Evolutionary conservation across 2,797 vertebrate species (phyloP).

Genomic region (Basileuterus tristriatus): DNA sequence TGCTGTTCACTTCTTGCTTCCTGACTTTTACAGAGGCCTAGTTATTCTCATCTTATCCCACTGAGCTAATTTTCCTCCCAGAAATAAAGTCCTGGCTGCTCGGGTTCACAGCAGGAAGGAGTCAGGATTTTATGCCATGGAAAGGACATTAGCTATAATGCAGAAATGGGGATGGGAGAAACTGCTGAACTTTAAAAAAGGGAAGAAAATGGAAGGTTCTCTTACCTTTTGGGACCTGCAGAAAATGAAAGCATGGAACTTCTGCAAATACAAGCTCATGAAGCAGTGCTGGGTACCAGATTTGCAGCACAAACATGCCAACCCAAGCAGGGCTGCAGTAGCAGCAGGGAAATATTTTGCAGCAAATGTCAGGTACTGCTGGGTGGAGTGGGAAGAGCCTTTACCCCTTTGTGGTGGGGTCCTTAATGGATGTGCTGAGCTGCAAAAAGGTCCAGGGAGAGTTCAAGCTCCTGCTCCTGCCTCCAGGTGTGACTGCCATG

Average conservation of each 20-base stretch:
- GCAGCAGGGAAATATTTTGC: background rate
- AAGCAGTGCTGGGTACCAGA: background rate
- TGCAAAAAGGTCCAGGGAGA: background rate
- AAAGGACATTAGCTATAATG: background rate
- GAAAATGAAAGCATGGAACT: background rate
- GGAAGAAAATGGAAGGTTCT: background rate
- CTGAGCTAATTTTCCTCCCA: slow-evolving; percentile 22
- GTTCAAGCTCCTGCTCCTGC: background rate
- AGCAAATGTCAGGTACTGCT: background rate
- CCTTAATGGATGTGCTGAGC: background rate
- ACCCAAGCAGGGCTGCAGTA: background rate
- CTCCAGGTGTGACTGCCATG: background rate
- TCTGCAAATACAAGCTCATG: background rate
- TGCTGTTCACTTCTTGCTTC: slow-evolving; percentile 1
- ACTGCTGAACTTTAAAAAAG: background rate
- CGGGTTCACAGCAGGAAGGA: background rate
- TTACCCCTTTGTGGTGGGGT: background rate
- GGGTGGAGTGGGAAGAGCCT: background rate
- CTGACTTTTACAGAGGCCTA: slow-evolving; percentile 23
- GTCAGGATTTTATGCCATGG: background rate
- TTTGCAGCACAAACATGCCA: background rate
- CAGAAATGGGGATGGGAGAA: background rate
- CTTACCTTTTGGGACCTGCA: background rate
- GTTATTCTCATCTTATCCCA: slow-evolving; percentile 19
- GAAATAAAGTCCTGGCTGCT: slow-evolving; percentile 1